These are phyloP conservation scores for Lasaia peninsularis DNA, from an alignment of 1,140 invertebrate species.

Conservation along the genomic window DNA sequence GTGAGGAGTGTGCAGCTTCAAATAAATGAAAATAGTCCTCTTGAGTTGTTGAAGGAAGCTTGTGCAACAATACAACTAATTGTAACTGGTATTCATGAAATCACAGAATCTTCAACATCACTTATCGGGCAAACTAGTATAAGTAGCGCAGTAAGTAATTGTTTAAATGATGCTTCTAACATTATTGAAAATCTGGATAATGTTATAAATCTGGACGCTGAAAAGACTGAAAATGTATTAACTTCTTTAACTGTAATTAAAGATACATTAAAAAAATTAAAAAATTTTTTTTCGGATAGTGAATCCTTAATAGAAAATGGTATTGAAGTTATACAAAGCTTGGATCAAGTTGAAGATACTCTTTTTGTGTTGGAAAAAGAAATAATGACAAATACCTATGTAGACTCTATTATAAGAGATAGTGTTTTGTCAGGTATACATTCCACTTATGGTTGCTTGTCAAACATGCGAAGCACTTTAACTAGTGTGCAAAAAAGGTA, in stretches of 20 bases:
- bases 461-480: conserved; percentile 65
- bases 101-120: conserved; percentile 26
- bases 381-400: conserved; percentile 28
- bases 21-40: conserved; percentile 57
- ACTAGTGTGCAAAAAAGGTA: conserved; percentile 60
- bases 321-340: conserved; percentile 44
- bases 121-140: conserved; percentile 21
- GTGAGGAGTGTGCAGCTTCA: conserved; percentile 69
- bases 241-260: conserved; percentile 42
- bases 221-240: conserved; percentile 37
- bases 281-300: conserved; percentile 37
- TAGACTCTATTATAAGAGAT: conserved; percentile 36
- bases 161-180: conserved; percentile 44
- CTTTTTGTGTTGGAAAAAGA: conserved; percentile 58
- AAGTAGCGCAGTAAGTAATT: conserved; percentile 39
- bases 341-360: conserved; percentile 56
- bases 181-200: conserved; percentile 50
- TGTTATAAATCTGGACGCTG: conserved; percentile 31
- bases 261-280: conserved; percentile 44
- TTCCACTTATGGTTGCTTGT: conserved; percentile 58
- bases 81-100: conserved; percentile 46
- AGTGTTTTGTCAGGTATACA: conserved; percentile 51
- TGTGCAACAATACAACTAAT: conserved; percentile 52
- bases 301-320: conserved; percentile 55
- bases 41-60: conserved; percentile 56